Evolutionary conservation across 1,140 invertebrate genomes (phyloP), one percentile per base, ranked within the genome.

Genomic region (Aphelenchoides fujianensis): DNA sequence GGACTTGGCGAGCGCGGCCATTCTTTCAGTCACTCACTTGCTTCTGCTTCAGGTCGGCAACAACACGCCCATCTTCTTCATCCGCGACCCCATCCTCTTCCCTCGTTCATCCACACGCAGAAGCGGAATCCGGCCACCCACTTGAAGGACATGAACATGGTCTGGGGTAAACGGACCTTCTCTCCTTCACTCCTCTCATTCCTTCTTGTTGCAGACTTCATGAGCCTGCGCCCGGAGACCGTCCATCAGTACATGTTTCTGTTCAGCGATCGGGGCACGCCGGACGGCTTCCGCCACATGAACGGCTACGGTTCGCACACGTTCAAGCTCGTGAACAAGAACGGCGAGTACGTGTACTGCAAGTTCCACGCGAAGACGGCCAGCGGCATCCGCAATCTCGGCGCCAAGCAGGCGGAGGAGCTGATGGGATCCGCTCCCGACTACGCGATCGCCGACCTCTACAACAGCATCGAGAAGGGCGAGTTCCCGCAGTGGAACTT

Each of bases 61-160:
- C 85, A 97, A 97, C 82, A 96, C 93, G 0, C 94, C 95, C 0
- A 92, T 97, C 71, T 97, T 97, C 87, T 97, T 97, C 84, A 91
- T 96, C 74, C 89, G 93, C 37, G 94, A 97, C 85, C 92, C 94
- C 0, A 88, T 94, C 23, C 87, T 95, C 16, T 96, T 97, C 86
- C 91, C 92, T 91, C 90, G 78, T 94, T 95, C 76, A 92, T 94
- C 76, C 92, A 94, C 79, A 92, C 92, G 0, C 94, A 96, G 85
- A 97, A 97, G 84, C 88, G 94, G 77, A 97, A 97, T 86, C 95
- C 94, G 16, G 90, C 89, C 2, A 97, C 94, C 19, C 92, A 97
- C 85, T 86, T 95, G 30, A 95, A 93, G 88, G 92, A 94, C 86
- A 86, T 91, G 1, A 92, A 96, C n/a, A 28, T 74, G 71, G 36